Base-by-base conservation (phyloP, 2,888 invertebrate species). In the Chrysina gloriosa region DNA sequence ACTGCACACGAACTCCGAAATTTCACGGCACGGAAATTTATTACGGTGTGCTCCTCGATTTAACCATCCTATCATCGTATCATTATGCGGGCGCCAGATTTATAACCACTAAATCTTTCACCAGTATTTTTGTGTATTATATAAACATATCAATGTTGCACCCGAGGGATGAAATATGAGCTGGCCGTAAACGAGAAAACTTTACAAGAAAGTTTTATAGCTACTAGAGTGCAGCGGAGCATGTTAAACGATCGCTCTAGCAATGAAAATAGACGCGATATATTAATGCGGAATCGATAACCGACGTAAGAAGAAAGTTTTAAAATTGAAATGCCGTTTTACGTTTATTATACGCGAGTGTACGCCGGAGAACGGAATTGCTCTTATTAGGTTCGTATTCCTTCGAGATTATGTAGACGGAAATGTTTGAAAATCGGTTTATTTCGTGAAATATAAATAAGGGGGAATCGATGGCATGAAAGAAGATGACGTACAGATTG, bases 81-180 rank as follows among this genome's bases (percentile, higher is more conserved):
- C 25, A 58, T 58, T 39, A 39, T n/a, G 39, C 25, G 11, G 27
- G 6, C 16, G 6, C 14, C 25, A 39, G 58, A 39, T 58, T 58
- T 58, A 58, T 58, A 58, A 58, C 58, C 27, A 58, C 39, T 58
- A 58, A 58, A 58, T 58, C 58, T 39, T 39, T 58, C 58, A 7
- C 39, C 39, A 39, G 25, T 52, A 52, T 42, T 58, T 58, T 31
- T 39, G 19, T 39, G 42, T 58, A 39, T 58, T 58, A 25, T 39
- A 25, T 39, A 58, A 58, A 58, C 23, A 39, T 39, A 39, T 39
- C 11, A 58, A 21, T 14, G 23, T 9, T 23, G 6, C 9, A 58
- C 25, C 34, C 14, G 36, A 27, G 42, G 19, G 19, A 58, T 58
- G 58, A 58, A 25, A 39, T 39, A 39, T 25, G 58, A 52, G 14